These are phyloP conservation scores for Hemicrepidius hirtus DNA, from an alignment of 2,888 invertebrate genomes.

Conservation along the genomic window DNA sequence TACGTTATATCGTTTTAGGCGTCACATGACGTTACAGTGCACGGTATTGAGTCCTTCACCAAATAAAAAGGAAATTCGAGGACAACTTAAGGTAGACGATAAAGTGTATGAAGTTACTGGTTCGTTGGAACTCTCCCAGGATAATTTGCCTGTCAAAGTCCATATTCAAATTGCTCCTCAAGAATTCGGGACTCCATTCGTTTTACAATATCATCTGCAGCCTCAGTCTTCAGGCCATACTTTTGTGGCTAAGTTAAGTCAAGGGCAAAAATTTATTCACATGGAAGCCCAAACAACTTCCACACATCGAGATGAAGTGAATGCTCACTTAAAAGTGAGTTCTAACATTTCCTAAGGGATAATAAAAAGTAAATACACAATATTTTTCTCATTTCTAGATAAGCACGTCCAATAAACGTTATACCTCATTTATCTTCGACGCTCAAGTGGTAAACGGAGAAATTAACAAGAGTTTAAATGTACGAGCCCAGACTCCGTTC, in stretches of 20 bases:
- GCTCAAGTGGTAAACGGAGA: conserved; percentile 60
- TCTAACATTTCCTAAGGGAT: neutral
- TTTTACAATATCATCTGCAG: conserved; percentile 67
- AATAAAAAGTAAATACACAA: conserved; percentile 19
- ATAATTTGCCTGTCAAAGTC: conserved; percentile 69
- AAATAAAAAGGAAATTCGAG: conserved; percentile 64
- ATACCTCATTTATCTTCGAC: conserved; percentile 64
- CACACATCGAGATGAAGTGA: conserved; percentile 70
- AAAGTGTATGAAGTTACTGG: conserved; percentile 71
- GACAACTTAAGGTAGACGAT: conserved; percentile 71
- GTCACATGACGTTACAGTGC: conserved; percentile 70
- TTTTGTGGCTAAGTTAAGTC: conserved; percentile 64
- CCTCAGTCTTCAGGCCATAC: conserved; percentile 64
- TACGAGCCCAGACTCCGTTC: conserved; percentile 67
- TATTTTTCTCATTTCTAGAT: conserved; percentile 61
- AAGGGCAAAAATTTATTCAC: conserved; percentile 71
- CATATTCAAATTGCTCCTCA: conserved; percentile 71
- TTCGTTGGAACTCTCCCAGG: conserved; percentile 66
- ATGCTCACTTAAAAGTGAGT: conserved; percentile 69
- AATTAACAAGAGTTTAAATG: conserved; percentile 61
- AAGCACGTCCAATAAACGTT: conserved; percentile 65
- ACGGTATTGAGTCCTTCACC: conserved; percentile 38
- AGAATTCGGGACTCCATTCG: conserved; percentile 67
- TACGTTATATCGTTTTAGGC: conserved; percentile 46
- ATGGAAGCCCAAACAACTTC: conserved; percentile 68